phyloP scores from a whole-genome alignment of 64 coral and sea anemone species.

The Montipora efflorescens region DNA sequence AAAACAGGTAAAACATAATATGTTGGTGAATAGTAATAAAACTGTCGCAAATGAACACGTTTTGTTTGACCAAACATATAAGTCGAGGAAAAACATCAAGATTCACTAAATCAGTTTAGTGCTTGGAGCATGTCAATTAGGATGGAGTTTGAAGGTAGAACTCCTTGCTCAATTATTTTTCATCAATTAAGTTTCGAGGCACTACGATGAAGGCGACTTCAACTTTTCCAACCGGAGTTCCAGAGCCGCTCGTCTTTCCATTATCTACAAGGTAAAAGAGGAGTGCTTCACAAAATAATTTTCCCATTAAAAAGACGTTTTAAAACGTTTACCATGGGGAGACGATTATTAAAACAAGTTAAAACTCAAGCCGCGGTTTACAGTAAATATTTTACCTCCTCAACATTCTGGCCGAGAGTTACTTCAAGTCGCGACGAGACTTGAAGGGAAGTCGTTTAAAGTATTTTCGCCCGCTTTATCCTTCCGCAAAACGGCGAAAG shows the following conservation, averaged over 20 bases:
- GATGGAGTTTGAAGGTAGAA: background rate
- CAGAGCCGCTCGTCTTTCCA: constrained; percentile 56
- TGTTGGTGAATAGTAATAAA: background rate
- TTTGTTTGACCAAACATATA: background rate
- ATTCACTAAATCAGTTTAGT: background rate
- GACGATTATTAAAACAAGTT: too few species aligned
- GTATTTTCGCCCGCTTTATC: too few species aligned
- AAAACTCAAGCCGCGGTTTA: too few species aligned
- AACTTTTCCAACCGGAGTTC: constrained; percentile 49
- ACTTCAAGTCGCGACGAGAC: background rate
- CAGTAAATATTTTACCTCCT: too few species aligned
- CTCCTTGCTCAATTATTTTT: background rate
- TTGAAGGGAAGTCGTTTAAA: too few species aligned
- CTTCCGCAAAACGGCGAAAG: too few species aligned
- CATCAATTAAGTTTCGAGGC: background rate
- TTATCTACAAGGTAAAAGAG: constrained; percentile 35
- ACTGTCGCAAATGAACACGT: background rate
- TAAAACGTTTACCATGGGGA: too few species aligned
- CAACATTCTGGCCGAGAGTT: background rate
- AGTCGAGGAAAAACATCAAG: background rate
- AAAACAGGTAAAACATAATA: constrained; percentile 20
- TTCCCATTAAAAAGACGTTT: background rate
- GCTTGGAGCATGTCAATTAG: background rate
- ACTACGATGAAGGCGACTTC: constrained; percentile 16
- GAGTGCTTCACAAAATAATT: background rate